Percentiles rank a stretch among this genome's conserved stretches.
Evolutionary conservation across 2,113 vertebrate genomes (phyloP).

Genomic region (Pleuronectes platessa): DNA sequence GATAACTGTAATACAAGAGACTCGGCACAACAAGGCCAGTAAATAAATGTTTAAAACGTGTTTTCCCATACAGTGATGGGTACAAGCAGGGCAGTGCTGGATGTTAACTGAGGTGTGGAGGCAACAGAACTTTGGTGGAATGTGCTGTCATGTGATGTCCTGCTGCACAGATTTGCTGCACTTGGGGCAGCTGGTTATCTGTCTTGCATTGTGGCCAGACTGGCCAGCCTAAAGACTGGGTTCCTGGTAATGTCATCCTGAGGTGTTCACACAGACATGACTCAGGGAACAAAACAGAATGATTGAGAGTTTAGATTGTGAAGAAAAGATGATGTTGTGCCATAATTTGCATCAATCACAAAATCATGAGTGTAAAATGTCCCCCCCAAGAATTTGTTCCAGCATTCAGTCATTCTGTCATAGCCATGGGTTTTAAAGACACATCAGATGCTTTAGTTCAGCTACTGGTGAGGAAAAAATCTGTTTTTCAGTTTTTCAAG

Average conservation of each 20-base stretch:
- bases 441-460: neutral
- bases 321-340: neutral
- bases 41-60: conserved; percentile 23
- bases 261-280: conserved; percentile 18
- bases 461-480: neutral
- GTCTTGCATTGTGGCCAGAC: conserved; percentile 15
- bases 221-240: conserved; percentile 36
- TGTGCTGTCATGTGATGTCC: conserved; percentile 18
- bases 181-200: neutral
- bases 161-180: neutral
- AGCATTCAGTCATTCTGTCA: conserved; percentile 18
- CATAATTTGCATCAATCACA: conserved; percentile 7
- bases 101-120: neutral
- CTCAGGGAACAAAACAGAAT: conserved; percentile 30
- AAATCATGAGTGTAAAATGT: conserved; percentile 28
- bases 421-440: conserved; percentile 14
- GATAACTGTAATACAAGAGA: neutral
- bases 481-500: neutral
- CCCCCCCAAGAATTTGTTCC: conserved; percentile 22
- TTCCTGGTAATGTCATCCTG: conserved; percentile 36
- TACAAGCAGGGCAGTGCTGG: neutral
- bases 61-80: conserved; percentile 1
- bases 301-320: conserved; percentile 12
- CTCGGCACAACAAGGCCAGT: neutral
- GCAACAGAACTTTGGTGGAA: neutral